Base-by-base conservation (phyloP, 1,140 invertebrate species). In the Aphelenchoides besseyi region DNA sequence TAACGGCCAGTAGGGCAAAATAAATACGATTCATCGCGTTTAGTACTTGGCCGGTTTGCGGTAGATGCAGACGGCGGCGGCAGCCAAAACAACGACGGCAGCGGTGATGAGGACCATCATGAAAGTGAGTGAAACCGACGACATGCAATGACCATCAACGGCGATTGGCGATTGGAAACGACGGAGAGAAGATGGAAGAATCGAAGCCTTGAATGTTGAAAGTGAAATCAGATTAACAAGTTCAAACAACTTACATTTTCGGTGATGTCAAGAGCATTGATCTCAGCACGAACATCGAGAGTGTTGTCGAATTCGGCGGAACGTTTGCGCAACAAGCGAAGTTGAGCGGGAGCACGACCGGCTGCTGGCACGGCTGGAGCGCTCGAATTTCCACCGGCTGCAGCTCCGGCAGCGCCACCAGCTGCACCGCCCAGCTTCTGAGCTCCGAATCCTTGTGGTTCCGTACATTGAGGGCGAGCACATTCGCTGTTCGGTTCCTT, bases 381-480 rank as follows among this genome's bases (percentile, higher is more conserved):
- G 8, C 69, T 69, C 16, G 63, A 0, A 32, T 16, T 12, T 18
- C 26, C 29, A 2, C 12, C 36, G 57, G 74, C 74, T 57, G 41
- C 63, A 16, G 69, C 67, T 12, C 61, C 75, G 57, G 71, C 68
- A 41, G 74, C 68, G 29, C 41, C 71, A 9, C 53, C 74, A 48
- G 26, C 73, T 29, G 53, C 69, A 29, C 70, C 79, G 32, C 76
- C 78, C 12, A 72, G 33, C 52, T 82, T 84, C 26, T 63, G 57
- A n/a, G 82, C 82, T 62, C 81, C 81, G 73, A 83, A 83, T 32
- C 82, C 82, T 67, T 59, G 57, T n/a, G 82, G 82, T 48, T 84
- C 83, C 18, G 78, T 37, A 70, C 82, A 83, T 61, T 82, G 61
- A 18, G 82, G 82, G 8, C 82, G 82, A 30, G 82, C 71, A 64